Conservation (phyloP, 2,113 vertebrate genomes). For the Astatoreochromis straeleni region DNA sequence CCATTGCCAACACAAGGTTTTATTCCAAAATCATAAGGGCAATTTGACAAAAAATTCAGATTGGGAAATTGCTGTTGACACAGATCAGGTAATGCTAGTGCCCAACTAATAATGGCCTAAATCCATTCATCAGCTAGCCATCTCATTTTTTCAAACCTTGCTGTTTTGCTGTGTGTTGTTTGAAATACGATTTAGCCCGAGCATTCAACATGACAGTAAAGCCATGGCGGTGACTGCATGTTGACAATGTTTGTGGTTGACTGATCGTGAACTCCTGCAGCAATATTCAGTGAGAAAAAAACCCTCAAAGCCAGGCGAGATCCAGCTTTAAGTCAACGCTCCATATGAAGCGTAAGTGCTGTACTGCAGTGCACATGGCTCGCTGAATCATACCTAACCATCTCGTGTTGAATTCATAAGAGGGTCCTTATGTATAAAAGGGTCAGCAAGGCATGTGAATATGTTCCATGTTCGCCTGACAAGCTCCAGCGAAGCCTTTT, state of each 20-base stretch:
- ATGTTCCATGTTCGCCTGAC: constrained; percentile 14
- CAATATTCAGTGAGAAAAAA: background rate
- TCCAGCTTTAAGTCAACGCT: background rate
- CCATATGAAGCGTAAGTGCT: constrained; percentile 23
- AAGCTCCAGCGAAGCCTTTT: constrained; percentile 4
- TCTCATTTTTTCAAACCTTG: background rate
- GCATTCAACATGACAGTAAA: background rate
- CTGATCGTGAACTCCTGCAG: background rate
- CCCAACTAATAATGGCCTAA: background rate
- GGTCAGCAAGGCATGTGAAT: constrained; percentile 51
- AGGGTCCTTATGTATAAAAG: constrained; percentile 39
- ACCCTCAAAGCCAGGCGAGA: background rate
- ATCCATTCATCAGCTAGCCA: background rate
- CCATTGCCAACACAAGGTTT: background rate
- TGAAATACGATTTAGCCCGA: background rate
- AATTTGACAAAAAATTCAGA: background rate
- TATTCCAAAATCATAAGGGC: background rate
- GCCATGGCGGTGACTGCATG: background rate
- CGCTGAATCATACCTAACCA: constrained; percentile 46
- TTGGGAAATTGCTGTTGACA: background rate
- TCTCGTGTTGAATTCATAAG: constrained; percentile 58
- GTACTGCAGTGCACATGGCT: constrained; percentile 1
- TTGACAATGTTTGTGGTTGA: background rate
- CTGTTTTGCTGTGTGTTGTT: background rate
- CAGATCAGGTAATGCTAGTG: background rate